Base-by-base conservation (phyloP, 2,888 invertebrate genomes). In the Drosophila affinis region DNA sequence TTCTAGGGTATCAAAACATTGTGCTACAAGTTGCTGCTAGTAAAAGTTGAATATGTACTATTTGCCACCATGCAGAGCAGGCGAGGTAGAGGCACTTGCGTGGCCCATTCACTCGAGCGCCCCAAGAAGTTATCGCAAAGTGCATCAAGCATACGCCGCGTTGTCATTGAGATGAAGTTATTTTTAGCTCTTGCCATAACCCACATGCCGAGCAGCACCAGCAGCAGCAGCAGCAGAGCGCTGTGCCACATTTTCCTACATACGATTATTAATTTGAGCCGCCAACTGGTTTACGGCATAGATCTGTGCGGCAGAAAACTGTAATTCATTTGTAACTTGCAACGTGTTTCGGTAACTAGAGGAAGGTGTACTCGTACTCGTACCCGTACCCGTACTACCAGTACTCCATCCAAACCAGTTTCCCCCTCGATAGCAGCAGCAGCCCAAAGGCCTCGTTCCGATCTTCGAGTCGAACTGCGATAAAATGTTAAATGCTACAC, bases 1-100 rank as follows among this genome's bases (percentile, higher is more conserved):
- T 7, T 7, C 39, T 7, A 39, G 39, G 39, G 39, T 39, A 39
- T 39, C 14, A 4, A 39, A 39, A 39, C 39, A 39, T 39, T 6
- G 0, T 6, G 39, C 39, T 6, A n/a, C n/a, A 2, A n/a, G 39
- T 0, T 14, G 39, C 39, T 14, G 39, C 14, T 65, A 72, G 87
- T 87, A 88, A 87, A 88, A 81, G 87, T 81, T 87, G 81, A 79
- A 83, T 81, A 83, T 79, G 76, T 79, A 80, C 78, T 78, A 9
- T 9, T 75, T 71, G 27, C 46, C 10, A 39, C 3, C 47, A 47
- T n/a, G n/a, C 49, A 29, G 32, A 32, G 21, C 55, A 49, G n/a
- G 44, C 27, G 46, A 18, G 53, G 24, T 5, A 24, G 54, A 27
- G 24, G 32, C 34, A 12, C 12, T 12, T 12, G 39, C 39, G 27